Conservation (phyloP, 2,888 invertebrate genomes). For the Strigamia transsilvanica region DNA sequence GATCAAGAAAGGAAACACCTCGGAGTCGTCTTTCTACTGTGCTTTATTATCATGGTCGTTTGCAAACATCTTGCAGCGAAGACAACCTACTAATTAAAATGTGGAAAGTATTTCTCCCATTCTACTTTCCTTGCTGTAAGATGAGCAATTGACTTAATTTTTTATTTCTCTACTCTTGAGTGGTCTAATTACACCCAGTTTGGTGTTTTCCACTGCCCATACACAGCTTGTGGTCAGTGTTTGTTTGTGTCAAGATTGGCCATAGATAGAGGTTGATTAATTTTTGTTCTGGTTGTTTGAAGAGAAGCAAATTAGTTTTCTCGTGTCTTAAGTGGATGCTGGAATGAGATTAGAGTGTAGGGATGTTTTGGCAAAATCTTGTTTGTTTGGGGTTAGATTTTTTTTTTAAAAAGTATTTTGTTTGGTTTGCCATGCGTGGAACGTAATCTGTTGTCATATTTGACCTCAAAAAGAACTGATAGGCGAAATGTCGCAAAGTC, state of each 20-base stretch:
- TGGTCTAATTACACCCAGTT: constrained; percentile 8
- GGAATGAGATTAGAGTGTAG: neutral
- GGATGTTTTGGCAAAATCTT: neutral
- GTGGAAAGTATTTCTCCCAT: neutral
- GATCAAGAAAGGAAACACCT: constrained; percentile 8
- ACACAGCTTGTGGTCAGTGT: neutral
- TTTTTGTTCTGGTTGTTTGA: neutral
- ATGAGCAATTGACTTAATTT: constrained; percentile 1
- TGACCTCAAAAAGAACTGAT: neutral
- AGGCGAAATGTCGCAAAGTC: neutral
- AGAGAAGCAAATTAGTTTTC: neutral
- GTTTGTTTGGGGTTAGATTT: neutral
- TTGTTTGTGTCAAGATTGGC: neutral
- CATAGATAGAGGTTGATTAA: neutral
- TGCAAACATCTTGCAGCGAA: neutral
- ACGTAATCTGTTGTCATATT: neutral
- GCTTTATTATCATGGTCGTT: neutral
- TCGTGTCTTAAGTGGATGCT: neutral
- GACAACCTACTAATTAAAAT: neutral
- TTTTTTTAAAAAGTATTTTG: neutral
- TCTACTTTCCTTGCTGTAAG: neutral
- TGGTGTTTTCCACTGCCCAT: neutral
- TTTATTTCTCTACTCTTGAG: neutral
- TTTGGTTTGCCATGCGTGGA: neutral
- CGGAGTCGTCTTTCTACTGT: neutral